These are phyloP conservation scores for Phyto melanocephala DNA, from an alignment of 2,888 invertebrate species.

Conservation along the genomic window DNA sequence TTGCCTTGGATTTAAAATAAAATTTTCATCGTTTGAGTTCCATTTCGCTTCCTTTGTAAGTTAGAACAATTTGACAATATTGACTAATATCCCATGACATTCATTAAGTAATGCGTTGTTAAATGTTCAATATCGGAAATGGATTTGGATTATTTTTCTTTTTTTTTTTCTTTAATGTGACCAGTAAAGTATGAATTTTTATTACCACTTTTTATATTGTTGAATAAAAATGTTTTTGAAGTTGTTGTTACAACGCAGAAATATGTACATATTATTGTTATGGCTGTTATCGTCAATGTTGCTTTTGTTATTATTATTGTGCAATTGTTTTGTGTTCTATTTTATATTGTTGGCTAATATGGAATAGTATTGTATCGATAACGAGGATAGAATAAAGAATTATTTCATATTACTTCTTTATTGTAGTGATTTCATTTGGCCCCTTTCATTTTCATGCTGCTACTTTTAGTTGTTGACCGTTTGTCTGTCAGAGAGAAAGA, in stretches of 20 bases:
- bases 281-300: neutral
- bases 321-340: conserved; percentile 40
- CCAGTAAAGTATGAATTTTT: conserved; percentile 38
- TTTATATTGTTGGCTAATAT: conserved; percentile 45
- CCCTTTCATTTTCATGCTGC: neutral
- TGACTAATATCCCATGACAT: conserved; percentile 15
- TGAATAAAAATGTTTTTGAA: conserved; percentile 16
- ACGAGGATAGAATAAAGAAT: conserved; percentile 35
- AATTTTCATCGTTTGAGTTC: too few relatives aligned
- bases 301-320: conserved; percentile 31
- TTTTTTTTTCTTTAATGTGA: conserved; percentile 18
- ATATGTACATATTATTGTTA: neutral
- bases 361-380: conserved; percentile 21
- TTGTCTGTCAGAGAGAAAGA: neutral
- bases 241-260: neutral
- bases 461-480: neutral
- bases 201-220: conserved; percentile 23
- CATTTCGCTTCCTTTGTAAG: too few relatives aligned
- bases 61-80: too few relatives aligned
- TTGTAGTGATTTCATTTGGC: conserved; percentile 21
- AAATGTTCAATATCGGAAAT: conserved; percentile 27
- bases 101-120: neutral
- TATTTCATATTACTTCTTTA: conserved; percentile 40
- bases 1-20: too few relatives aligned
- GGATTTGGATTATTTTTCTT: conserved; percentile 42